phyloP scores from a whole-genome alignment of 2,113 vertebrate genomes.

The Cyphomyrus discorhynchus region DNA sequence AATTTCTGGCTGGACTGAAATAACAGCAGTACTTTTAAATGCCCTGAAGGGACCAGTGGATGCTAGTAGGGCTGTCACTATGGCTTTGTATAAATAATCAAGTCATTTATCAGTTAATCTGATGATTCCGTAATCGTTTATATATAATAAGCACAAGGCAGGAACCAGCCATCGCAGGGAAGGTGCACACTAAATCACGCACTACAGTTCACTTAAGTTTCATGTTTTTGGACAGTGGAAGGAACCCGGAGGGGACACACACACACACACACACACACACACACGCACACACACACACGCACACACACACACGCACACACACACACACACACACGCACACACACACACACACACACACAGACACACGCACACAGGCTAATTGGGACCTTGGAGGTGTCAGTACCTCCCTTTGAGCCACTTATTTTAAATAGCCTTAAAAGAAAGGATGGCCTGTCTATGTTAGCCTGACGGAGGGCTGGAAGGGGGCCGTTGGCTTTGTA shows the following conservation, averaged over 20 bases:
- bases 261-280: no score
- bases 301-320: no score
- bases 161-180: background rate
- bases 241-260: background rate
- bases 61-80: background rate
- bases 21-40: background rate
- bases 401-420: background rate
- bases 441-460: background rate
- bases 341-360: background rate
- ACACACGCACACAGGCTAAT: background rate
- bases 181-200: background rate
- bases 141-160: background rate
- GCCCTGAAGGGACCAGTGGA: background rate
- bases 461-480: background rate
- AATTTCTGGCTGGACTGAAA: background rate
- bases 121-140: background rate
- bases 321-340: no score
- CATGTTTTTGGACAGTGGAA: background rate
- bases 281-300: no score
- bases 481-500: background rate
- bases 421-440: background rate
- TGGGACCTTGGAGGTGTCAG: background rate
- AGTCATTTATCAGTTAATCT: background rate
- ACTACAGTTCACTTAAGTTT: background rate
- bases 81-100: background rate